Percentiles rank a stretch among this genome's conserved stretches.
Conservation (phyloP, 2,888 invertebrate genomes). For the Hyles lineata region DNA sequence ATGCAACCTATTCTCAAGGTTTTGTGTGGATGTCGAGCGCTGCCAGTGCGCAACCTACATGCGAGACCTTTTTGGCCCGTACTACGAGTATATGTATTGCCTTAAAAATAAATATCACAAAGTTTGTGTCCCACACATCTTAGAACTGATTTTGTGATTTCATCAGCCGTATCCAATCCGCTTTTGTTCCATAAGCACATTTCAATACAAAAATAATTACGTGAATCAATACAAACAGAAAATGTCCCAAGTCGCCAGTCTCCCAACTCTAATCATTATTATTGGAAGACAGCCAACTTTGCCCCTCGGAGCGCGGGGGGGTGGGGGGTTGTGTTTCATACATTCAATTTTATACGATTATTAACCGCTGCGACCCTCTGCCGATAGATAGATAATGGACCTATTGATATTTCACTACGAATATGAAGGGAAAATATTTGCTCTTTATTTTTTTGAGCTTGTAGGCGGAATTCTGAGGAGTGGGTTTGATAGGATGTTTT, state of each 20-base stretch:
- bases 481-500: background rate
- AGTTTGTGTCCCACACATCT: too few species aligned
- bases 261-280: conserved; percentile 36
- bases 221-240: background rate
- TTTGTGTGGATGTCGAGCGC: too few species aligned
- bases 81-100: too few species aligned
- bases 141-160: too few species aligned
- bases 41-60: too few species aligned
- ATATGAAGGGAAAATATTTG: conserved; percentile 18
- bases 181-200: background rate
- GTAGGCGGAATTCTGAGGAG: conserved; percentile 7
- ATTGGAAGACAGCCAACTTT: conserved; percentile 42
- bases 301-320: conserved; percentile 18
- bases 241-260: conserved; percentile 8
- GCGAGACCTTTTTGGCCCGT: too few species aligned
- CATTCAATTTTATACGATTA: conserved; percentile 62
- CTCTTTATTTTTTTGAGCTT: conserved; percentile 5
- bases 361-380: conserved; percentile 47
- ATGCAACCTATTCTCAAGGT: too few species aligned
- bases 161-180: background rate
- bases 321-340: conserved; percentile 42
- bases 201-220: background rate
- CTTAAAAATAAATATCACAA: too few species aligned
- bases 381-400: conserved; percentile 34
- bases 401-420: conserved; percentile 24